phyloP scores from a whole-genome alignment of 2,113 vertebrate genomes.

The Lichenostomus cassidix region DNA sequence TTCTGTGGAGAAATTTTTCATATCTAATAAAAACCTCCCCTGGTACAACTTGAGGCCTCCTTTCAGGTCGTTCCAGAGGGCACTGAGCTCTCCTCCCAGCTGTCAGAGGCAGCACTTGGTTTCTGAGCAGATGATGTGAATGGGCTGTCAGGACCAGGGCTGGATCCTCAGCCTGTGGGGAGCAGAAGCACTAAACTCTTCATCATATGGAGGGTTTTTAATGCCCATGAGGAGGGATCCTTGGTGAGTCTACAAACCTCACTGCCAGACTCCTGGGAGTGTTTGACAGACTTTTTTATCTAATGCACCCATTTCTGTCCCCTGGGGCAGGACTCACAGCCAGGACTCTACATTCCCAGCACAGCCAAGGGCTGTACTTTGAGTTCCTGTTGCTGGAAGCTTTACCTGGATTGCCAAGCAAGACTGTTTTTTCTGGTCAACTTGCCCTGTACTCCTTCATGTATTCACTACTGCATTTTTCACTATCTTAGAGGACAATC shows the following conservation, averaged over 20 bases:
- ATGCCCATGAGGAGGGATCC: neutral
- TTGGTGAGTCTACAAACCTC: neutral
- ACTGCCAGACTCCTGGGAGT: neutral
- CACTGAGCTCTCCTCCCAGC: neutral
- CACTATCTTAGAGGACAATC: neutral
- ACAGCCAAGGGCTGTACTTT: neutral
- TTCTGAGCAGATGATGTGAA: neutral
- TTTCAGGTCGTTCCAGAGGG: neutral
- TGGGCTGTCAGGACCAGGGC: neutral
- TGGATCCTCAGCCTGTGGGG: neutral
- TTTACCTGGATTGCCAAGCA: neutral
- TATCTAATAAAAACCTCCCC: neutral
- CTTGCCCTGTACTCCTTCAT: neutral
- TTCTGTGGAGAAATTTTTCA: neutral
- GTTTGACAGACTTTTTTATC: neutral
- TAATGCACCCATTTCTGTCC: neutral
- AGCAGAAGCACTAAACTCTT: neutral
- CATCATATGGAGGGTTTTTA: rapidly evolving
- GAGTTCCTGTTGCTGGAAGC: neutral
- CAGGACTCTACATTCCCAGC: neutral
- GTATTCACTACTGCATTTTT: neutral
- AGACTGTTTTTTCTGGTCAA: neutral
- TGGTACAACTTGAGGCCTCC: neutral
- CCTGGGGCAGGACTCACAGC: neutral
- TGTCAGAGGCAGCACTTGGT: neutral